Evolutionary conservation across 2,797 vertebrate species (phyloP).

Genomic region (Xyrichtys novacula): DNA sequence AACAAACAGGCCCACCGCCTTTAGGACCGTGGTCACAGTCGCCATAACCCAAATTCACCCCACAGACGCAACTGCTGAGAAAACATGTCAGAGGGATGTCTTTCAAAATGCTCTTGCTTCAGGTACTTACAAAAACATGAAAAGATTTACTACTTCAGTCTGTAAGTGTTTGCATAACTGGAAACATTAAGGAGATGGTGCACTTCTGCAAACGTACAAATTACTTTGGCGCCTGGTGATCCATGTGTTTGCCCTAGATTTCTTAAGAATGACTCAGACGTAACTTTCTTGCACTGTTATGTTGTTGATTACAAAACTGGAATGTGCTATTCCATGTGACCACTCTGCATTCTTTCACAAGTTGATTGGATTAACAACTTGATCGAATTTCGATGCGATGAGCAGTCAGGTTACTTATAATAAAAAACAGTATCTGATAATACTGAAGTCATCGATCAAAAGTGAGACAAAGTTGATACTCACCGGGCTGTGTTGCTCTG

Average conservation of each 20-base stretch:
- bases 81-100: neutral
- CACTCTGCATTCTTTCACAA: neutral
- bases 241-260: neutral
- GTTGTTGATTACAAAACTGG: neutral
- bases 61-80: slow-evolving; percentile 17
- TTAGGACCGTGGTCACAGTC: slow-evolving; percentile 53
- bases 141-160: neutral
- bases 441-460: neutral
- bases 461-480: slow-evolving; percentile 41
- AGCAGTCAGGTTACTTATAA: neutral
- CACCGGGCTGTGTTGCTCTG: slow-evolving; percentile 47
- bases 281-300: neutral
- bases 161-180: neutral
- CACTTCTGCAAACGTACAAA: neutral
- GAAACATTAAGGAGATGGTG: neutral
- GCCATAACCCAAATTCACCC: slow-evolving; percentile 43
- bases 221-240: neutral
- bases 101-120: neutral
- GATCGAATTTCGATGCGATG: neutral
- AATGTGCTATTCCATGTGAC: neutral
- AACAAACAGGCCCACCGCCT: slow-evolving; percentile 61
- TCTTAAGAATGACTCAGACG: neutral
- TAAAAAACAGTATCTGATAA: neutral
- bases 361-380: slow-evolving; percentile 12
- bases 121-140: neutral